Percentiles rank a stretch among this genome's conserved stretches.
Conservation (phyloP, 2,797 vertebrate genomes). For the Siniperca undulata region DNA sequence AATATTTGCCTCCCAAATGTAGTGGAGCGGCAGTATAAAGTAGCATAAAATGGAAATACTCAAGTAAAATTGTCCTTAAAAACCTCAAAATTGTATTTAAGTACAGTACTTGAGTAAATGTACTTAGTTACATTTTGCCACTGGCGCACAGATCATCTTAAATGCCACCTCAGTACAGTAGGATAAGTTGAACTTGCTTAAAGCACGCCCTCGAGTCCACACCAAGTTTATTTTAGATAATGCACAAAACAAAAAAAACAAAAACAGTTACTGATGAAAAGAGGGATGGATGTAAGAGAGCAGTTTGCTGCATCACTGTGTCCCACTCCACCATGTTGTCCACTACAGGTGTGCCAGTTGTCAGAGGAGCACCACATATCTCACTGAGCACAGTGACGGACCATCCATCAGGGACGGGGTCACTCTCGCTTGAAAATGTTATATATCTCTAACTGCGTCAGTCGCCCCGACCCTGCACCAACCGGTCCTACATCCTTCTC, state of each 20-base stretch:
- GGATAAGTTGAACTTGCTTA: not conserved
- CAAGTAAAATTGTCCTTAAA: too few species aligned
- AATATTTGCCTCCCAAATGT: too few species aligned
- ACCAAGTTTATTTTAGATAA: not conserved
- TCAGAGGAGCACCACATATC: conserved; percentile 52
- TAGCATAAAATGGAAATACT: too few species aligned
- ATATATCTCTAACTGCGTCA: not conserved
- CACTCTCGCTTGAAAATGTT: too few species aligned
- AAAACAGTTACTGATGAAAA: not conserved
- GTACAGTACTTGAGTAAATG: too few species aligned
- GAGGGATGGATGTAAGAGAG: too few species aligned
- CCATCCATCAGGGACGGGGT: too few species aligned
- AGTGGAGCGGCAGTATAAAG: too few species aligned
- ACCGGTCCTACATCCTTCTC: not conserved
- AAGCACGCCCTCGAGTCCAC: not conserved
- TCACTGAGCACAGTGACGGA: conserved; percentile 29
- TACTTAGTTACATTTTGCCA: too few species aligned
- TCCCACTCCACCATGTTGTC: not conserved
- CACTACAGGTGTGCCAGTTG: conserved; percentile 43
- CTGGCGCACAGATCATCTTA: not conserved
- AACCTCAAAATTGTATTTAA: too few species aligned
- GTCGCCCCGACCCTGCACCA: not conserved
- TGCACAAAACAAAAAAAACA: not conserved
- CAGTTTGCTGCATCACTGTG: not conserved
- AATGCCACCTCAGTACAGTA: too few species aligned